Conservation (phyloP, 2,113 vertebrate species). For the Corapipo altera region DNA sequence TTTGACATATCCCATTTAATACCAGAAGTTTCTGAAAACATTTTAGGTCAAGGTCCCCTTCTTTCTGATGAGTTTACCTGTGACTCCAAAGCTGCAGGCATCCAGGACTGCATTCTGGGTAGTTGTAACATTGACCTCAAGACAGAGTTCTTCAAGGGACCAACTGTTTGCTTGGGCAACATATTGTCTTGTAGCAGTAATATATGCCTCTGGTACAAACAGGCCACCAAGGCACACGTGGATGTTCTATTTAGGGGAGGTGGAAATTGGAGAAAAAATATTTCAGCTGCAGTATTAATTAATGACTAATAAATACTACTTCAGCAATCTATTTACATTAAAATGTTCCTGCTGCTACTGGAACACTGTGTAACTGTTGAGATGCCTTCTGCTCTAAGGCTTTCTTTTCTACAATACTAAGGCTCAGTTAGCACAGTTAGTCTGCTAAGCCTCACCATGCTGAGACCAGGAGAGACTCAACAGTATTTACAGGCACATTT, state of each 20-base stretch:
- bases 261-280: accelerated
- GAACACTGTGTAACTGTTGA: neutral
- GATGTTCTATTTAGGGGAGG: constrained; percentile 81
- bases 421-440: neutral
- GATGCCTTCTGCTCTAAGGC: neutral
- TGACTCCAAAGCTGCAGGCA: constrained; percentile 97
- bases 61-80: constrained; percentile 74
- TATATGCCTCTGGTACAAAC: constrained; percentile 97
- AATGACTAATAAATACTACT: neutral
- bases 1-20: neutral
- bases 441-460: neutral
- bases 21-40: neutral
- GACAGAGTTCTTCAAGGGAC: constrained; percentile 96
- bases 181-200: constrained; percentile 95
- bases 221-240: constrained; percentile 93
- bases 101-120: constrained; percentile 85
- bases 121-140: constrained; percentile 93
- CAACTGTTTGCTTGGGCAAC: constrained; percentile 98
- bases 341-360: neutral
- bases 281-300: neutral
- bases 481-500: neutral
- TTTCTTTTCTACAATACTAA: neutral
- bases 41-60: neutral
- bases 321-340: neutral
- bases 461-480: neutral